phyloP scores from a whole-genome alignment of 1,140 invertebrate species.

The Macrocentrus cingulum region DNA sequence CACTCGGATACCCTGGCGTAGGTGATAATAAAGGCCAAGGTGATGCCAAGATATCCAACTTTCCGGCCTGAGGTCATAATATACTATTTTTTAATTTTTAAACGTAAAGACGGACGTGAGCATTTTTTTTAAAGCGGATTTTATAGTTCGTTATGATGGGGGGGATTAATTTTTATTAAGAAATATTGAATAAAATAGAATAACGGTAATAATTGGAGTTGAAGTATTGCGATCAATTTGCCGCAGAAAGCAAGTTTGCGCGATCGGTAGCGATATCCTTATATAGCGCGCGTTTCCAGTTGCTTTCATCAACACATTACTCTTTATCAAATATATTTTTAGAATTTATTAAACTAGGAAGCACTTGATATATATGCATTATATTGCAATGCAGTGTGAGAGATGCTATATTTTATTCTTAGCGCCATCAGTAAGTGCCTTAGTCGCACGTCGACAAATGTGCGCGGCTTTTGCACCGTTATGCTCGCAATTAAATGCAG shows the following conservation, averaged over 20 bases:
- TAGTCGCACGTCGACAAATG: constrained; percentile 9
- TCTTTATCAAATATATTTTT: neutral
- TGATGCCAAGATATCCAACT: too few species aligned
- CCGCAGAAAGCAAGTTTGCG: constrained; percentile 22
- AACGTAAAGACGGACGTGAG: neutral
- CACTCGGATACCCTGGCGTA: too few species aligned
- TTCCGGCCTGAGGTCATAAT: too few species aligned
- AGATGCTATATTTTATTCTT: neutral
- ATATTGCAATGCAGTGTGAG: too few species aligned
- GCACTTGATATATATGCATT: neutral
- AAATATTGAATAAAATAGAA: too few species aligned
- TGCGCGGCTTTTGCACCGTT: constrained; percentile 13
- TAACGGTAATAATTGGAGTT: constrained; percentile 25
- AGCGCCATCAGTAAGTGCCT: neutral
- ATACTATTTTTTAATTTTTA: too few species aligned
- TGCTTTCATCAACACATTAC: neutral
- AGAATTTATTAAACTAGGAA: constrained; percentile 1
- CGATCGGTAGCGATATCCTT: constrained; percentile 20
- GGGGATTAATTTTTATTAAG: too few species aligned
- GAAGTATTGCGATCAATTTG: constrained; percentile 20
- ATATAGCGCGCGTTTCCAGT: constrained; percentile 19
- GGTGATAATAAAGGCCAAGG: too few species aligned
- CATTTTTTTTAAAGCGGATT: too few species aligned
- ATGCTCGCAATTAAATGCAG: constrained; percentile 24
- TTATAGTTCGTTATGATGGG: too few species aligned